A percentile compares a stretch with the other conserved stretches of the same genome.
These are phyloP conservation scores for Dolomedes plantarius DNA, from an alignment of 2,888 invertebrate species.

Conservation along the genomic window DNA sequence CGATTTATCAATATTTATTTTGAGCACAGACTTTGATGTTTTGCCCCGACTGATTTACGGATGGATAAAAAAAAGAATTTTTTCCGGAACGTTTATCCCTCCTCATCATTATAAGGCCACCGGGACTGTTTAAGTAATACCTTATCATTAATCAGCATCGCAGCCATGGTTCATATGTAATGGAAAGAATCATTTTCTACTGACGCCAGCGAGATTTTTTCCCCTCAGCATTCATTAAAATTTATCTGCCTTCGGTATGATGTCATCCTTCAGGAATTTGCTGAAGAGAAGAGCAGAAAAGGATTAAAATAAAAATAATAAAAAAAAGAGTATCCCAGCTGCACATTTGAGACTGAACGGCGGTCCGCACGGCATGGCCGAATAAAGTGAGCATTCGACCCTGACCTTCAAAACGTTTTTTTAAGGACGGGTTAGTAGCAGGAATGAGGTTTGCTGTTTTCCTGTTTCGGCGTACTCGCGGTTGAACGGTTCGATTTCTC, in stretches of 20 bases:
- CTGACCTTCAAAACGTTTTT: conserved; percentile 64
- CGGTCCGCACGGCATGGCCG: conserved; percentile 44
- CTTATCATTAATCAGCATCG: too few relatives aligned
- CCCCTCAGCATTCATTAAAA: not conserved
- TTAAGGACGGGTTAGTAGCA: conserved; percentile 45
- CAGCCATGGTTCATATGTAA: too few relatives aligned
- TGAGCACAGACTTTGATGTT: too few relatives aligned
- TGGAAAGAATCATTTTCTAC: too few relatives aligned
- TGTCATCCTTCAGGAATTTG: not conserved
- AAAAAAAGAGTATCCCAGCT: not conserved
- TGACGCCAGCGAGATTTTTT: too few relatives aligned
- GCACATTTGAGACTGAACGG: not conserved
- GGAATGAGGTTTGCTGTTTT: conserved; percentile 62
- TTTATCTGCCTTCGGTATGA: not conserved
- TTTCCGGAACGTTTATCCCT: too few relatives aligned
- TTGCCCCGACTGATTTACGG: too few relatives aligned
- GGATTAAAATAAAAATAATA: not conserved
- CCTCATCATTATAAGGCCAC: too few relatives aligned
- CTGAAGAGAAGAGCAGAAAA: not conserved
- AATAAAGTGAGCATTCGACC: conserved; percentile 52
- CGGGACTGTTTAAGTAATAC: too few relatives aligned
- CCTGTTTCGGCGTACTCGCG: conserved; percentile 24
- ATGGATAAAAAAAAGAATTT: too few relatives aligned
- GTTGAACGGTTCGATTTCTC: too few relatives aligned
- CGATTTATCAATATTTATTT: too few relatives aligned